phyloP scores from a whole-genome alignment of 2,113 vertebrate genomes.

The Cygnus atratus region DNA sequence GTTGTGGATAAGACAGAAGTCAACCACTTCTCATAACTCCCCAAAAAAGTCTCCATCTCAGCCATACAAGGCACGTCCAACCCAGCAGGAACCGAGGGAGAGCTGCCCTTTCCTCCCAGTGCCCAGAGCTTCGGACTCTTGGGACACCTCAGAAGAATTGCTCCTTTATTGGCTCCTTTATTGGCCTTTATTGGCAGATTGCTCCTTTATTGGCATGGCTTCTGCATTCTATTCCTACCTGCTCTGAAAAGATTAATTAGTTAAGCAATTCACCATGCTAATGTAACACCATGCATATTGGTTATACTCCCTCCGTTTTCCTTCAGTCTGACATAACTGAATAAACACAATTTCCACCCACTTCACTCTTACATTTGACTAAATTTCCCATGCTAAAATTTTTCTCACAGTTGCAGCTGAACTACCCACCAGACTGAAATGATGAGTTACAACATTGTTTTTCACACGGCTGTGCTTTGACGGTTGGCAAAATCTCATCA shows the following conservation, averaged over 20 bases:
- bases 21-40: neutral
- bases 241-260: neutral
- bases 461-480: accelerated
- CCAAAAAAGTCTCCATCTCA: neutral
- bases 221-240: neutral
- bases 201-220: neutral
- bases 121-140: accelerated
- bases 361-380: neutral
- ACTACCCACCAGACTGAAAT: neutral
- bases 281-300: neutral
- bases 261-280: neutral
- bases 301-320: neutral
- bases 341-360: neutral
- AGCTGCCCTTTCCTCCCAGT: neutral
- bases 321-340: neutral
- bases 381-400: neutral
- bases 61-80: neutral
- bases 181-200: no score
- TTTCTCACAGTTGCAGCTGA: neutral
- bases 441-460: accelerated
- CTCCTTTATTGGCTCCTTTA: neutral
- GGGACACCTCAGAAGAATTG: no score
- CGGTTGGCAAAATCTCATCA: neutral
- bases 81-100: neutral
- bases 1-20: neutral